Conservation (phyloP, 2,888 invertebrate genomes). For the Lissonota sp. region DNA sequence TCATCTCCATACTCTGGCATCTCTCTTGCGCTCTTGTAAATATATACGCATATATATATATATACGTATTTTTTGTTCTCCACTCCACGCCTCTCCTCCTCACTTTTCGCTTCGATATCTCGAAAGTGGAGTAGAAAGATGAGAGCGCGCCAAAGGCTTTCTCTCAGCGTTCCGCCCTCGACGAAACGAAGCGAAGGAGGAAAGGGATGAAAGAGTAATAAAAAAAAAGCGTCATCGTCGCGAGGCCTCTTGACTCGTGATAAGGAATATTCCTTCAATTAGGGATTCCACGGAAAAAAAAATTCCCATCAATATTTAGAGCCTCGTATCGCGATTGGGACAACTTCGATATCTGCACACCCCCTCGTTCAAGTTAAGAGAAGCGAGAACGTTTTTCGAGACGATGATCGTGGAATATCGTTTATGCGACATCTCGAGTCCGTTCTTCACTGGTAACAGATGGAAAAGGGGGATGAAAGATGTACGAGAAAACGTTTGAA, state of each 20-base stretch:
- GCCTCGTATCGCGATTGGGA: constrained; percentile 20
- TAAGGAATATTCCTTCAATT: constrained; percentile 80
- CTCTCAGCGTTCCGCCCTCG: constrained; percentile 46
- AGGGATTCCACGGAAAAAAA: constrained; percentile 67
- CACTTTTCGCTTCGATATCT: constrained; percentile 43
- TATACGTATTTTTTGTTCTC: constrained; percentile 20
- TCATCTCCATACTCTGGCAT: constrained; percentile 57
- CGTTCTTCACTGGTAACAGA: constrained; percentile 7
- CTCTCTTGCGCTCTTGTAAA: not conserved
- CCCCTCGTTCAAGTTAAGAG: constrained; percentile 3
- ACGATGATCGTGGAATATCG: constrained; percentile 44
- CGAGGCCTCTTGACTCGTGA: constrained; percentile 73
- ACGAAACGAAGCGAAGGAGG: not conserved
- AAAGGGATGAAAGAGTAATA: constrained; percentile 6
- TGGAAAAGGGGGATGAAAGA: constrained; percentile 30
- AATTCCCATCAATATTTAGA: constrained; percentile 76
- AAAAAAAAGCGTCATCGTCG: constrained; percentile 54
- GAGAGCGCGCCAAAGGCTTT: constrained; percentile 29
- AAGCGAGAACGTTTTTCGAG: constrained; percentile 26
- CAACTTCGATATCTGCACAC: not conserved
- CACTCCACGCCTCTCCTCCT: constrained; percentile 36
- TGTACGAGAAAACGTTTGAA: constrained; percentile 49
- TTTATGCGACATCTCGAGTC: constrained; percentile 13
- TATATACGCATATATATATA: constrained; percentile 16
- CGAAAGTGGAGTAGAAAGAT: constrained; percentile 5